Conservation (phyloP, 2,888 invertebrate genomes). For the Lasioglossum pauxillum region DNA sequence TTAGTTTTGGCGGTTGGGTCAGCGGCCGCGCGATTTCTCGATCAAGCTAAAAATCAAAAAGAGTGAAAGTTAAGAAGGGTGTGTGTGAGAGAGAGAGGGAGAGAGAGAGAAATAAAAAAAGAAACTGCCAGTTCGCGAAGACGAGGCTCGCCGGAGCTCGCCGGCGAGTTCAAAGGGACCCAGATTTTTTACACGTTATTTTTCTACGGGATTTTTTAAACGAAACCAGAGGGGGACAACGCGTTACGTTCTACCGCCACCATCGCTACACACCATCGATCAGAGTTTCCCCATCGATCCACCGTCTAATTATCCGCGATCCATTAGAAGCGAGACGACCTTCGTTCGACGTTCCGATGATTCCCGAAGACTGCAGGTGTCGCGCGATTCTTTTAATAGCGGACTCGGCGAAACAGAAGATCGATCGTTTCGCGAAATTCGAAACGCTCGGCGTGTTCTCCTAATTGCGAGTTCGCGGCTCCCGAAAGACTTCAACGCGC, state of each 20-base stretch:
- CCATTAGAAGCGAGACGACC: conserved; percentile 4
- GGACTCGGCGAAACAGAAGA: neutral
- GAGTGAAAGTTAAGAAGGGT: neutral
- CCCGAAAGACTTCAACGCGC: conserved; percentile 52
- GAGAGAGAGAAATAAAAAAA: conserved; percentile 14
- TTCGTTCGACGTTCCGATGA: conserved; percentile 19
- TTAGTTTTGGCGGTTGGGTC: conserved; percentile 37
- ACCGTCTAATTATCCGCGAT: conserved; percentile 21
- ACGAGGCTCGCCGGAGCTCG: conserved; percentile 43
- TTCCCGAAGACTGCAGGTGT: neutral
- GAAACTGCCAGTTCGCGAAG: conserved; percentile 53
- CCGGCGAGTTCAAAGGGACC: conserved; percentile 54
- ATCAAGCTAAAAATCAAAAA: conserved; percentile 16
- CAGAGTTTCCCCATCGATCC: conserved; percentile 43
- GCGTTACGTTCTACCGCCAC: conserved; percentile 46
- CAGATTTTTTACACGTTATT: conserved; percentile 66
- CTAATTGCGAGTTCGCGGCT: conserved; percentile 11
- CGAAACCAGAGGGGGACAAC: conserved; percentile 7
- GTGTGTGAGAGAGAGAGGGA: neutral
- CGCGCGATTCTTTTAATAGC: neutral
- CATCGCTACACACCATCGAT: conserved; percentile 23
- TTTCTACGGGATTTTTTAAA: conserved; percentile 63
- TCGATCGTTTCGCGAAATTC: neutral
- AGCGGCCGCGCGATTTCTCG: conserved; percentile 38
- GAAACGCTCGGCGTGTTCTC: neutral